Conservation (phyloP, 2,113 vertebrate species). For the Atlantisia rogersi region DNA sequence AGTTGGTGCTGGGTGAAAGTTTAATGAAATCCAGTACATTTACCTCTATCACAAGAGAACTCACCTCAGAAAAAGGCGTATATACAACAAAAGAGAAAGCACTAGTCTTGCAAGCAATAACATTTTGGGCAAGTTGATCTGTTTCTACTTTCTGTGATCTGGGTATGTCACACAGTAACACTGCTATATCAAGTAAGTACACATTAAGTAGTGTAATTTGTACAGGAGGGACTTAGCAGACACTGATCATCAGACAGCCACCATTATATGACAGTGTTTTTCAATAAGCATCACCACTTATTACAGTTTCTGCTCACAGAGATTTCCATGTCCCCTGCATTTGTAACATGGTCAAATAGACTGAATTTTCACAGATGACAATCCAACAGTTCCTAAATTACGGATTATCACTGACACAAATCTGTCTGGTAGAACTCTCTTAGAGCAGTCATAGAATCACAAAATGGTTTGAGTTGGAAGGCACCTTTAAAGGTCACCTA, state of each 20-base stretch:
- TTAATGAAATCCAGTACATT: not conserved
- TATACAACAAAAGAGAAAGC: not conserved
- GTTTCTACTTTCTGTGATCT: not conserved
- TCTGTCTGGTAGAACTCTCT: not conserved
- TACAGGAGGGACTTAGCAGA: not conserved
- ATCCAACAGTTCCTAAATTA: not conserved
- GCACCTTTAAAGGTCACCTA: not conserved
- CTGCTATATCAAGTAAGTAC: not conserved
- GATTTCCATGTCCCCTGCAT: not conserved
- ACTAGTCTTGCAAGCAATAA: not conserved
- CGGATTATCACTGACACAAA: not conserved
- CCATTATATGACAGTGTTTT: not conserved
- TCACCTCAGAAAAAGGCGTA: not conserved
- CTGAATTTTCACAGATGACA: not conserved
- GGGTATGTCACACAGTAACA: not conserved
- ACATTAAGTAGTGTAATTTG: not conserved
- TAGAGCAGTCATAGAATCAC: not conserved
- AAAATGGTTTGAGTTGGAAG: not conserved
- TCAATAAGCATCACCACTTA: not conserved
- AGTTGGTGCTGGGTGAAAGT: not conserved
- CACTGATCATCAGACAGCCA: not conserved
- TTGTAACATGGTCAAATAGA: not conserved
- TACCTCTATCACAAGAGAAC: not conserved
- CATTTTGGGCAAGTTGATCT: not conserved
- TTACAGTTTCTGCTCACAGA: not conserved